Evolutionary conservation across 2,113 vertebrate genomes (phyloP).

Genomic region (Alligator sinensis): DNA sequence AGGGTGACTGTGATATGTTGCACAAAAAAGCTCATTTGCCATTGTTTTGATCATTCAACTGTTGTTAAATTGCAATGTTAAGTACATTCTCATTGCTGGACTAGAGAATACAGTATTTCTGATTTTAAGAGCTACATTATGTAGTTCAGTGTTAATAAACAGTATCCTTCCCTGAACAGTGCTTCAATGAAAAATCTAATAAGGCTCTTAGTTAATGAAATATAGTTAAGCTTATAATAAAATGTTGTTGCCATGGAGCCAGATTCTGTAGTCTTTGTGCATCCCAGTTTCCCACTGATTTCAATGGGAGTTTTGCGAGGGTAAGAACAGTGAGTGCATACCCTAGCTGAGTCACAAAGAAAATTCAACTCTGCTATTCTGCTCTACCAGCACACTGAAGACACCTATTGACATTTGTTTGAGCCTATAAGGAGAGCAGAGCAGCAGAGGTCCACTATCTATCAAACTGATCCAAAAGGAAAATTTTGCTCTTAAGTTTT

Average conservation of each 20-base stretch:
- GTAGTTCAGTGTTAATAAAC: not conserved
- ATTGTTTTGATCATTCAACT: not conserved
- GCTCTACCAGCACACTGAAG: not conserved
- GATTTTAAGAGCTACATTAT: not conserved
- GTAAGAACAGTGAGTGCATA: not conserved
- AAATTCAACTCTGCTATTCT: not conserved
- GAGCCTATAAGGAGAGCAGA: not conserved
- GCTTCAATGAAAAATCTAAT: not conserved
- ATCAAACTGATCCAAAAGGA: not conserved
- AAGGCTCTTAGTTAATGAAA: not conserved
- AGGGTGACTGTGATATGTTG: constrained; percentile 68
- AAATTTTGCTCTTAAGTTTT: not conserved
- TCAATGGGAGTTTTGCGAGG: not conserved
- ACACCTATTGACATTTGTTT: not conserved
- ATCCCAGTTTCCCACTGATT: not conserved
- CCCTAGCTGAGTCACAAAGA: not conserved
- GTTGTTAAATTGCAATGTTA: not conserved
- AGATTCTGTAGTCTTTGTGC: constrained; percentile 51
- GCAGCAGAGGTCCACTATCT: not conserved
- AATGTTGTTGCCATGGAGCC: constrained; percentile 49
- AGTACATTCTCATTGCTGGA: not conserved
- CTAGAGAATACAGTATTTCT: not conserved
- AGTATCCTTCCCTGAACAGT: not conserved
- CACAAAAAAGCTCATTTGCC: constrained; percentile 61
- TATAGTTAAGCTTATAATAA: constrained; percentile 22